Base-by-base conservation (phyloP, 2,113 vertebrate species). In the Laticauda laticaudata region DNA sequence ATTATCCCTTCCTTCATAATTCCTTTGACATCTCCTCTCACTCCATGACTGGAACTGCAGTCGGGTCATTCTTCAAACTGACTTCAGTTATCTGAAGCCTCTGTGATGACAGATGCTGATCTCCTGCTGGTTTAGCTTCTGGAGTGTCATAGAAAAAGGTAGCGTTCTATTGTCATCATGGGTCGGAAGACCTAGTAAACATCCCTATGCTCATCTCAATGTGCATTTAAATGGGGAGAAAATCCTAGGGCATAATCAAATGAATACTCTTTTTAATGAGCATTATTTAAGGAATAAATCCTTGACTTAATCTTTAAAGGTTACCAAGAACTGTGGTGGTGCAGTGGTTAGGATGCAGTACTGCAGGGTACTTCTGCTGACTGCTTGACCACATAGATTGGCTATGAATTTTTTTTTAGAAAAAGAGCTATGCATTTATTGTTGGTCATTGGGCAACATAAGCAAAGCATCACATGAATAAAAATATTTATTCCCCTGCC, bases 31-130 rank as follows among this genome's bases (percentile, higher is more conserved):
- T 91, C 64, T 94, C 93, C 45, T 93, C 93, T 94, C 96, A 94
- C 88, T 51, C 86, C 59, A 43, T 86, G 95, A 92, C 2, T 3
- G 69, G 93, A 92, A 90, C 3, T 94, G 90, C 26, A 54, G 93
- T 94, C 93, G 90, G 95, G 94, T 92, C 95, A 95, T 97, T 95
- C 94, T 92, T 97, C 96, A 97, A 89, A 59, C 10, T 0, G 91
- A 26, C 56, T 88, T 91, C 2, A 0, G 0, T 21, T 94, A 95
- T 96, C 94, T 95, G 94, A 54, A 91, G 61, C 91, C 95, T 94
- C 93, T 94, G 55, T 90, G 51, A 94, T 91, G 93, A 95, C 95
- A 51, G 54, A 54, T 87, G 90, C 93, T 94, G 95, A 94, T 95
- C 93, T 90, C 95, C 53, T 91, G 92, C 91, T 61, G 92, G 94